Evolutionary conservation across 2,888 invertebrate species (phyloP).

Genomic region (Dasypogon diadema): DNA sequence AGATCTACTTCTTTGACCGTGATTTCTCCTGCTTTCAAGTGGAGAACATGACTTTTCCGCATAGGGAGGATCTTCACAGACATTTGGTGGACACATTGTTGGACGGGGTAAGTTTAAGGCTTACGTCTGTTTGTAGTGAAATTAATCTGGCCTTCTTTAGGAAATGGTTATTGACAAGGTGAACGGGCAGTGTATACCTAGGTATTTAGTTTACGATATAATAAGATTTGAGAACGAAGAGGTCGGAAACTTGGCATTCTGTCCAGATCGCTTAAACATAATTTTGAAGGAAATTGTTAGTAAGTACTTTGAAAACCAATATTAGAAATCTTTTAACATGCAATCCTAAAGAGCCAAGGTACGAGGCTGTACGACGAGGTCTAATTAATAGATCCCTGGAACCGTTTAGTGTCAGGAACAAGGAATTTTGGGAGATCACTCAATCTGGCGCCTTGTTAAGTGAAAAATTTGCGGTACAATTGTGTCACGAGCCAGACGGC

Average conservation of each 20-base stretch:
- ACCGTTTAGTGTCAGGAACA: conserved; percentile 90
- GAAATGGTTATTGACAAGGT: conserved; percentile 97
- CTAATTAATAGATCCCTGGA: conserved; percentile 81
- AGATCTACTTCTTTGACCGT: conserved; percentile 94
- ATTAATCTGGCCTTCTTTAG: conserved; percentile 70
- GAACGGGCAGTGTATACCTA: conserved; percentile 79
- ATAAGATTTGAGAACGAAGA: conserved; percentile 84
- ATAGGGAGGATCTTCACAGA: conserved; percentile 76
- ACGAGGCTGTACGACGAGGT: conserved; percentile 82
- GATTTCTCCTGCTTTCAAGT: conserved; percentile 94
- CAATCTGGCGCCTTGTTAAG: conserved; percentile 79
- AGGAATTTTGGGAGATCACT: conserved; percentile 91
- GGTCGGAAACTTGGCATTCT: conserved; percentile 82
- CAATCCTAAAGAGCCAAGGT: conserved; percentile 69
- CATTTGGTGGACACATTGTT: conserved; percentile 86
- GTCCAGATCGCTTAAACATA: conserved; percentile 79
- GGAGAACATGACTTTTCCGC: conserved; percentile 82
- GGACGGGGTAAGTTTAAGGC: conserved; percentile 82
- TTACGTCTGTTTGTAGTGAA: too few relatives aligned
- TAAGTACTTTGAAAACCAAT: conserved; percentile 60
- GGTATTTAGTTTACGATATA: conserved; percentile 96
- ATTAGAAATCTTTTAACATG: conserved; percentile 9
- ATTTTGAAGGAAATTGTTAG: conserved; percentile 81
- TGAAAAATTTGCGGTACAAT: conserved; percentile 85
- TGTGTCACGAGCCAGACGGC: conserved; percentile 97